Evolutionary conservation across 2,113 vertebrate species (phyloP).

Genomic region (Sinocyclocheilus rhinocerous): DNA sequence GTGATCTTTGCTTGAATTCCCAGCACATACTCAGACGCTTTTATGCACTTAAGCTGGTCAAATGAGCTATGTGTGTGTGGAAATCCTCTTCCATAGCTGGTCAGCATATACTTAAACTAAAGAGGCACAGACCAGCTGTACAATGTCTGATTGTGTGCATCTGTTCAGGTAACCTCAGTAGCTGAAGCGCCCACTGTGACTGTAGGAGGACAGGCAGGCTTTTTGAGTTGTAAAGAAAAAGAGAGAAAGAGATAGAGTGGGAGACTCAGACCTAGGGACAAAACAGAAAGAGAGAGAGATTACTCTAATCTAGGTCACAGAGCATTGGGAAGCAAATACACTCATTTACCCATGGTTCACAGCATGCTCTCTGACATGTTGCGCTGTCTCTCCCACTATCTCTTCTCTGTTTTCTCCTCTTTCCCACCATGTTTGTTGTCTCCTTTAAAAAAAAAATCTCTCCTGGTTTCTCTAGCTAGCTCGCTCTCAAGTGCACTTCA

Average conservation of each 20-base stretch:
- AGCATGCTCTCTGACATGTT: conserved; percentile 54
- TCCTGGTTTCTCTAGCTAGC: not conserved
- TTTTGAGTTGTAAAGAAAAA: conserved; percentile 15
- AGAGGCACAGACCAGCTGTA: conserved; percentile 21
- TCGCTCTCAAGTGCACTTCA: not conserved
- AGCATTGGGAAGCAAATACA: conserved; percentile 73
- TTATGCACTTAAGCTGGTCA: conserved; percentile 60
- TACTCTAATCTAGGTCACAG: conserved; percentile 79
- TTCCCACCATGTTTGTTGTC: not conserved
- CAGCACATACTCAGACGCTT: conserved; percentile 61
- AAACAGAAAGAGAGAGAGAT: conserved; percentile 64
- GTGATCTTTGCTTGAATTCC: conserved; percentile 66
- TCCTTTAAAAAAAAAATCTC: no score
- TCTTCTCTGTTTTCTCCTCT: not conserved
- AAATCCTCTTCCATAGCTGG: conserved; percentile 36
- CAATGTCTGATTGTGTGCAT: conserved; percentile 32
- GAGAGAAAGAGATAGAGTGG: conserved; percentile 39
- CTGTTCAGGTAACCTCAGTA: conserved; percentile 31
- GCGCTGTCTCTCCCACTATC: conserved; percentile 40
- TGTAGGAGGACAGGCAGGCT: conserved; percentile 43
- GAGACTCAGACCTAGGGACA: conserved; percentile 26
- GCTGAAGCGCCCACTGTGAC: conserved; percentile 14
- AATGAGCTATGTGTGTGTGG: conserved; percentile 38
- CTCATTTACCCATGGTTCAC: conserved; percentile 73
- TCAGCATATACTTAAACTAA: conserved; percentile 25